These are phyloP conservation scores for Strongylocentrotus purpuratus DNA, from an alignment of 35 echinoderm and acorn worm species.

Conservation along the genomic window DNA sequence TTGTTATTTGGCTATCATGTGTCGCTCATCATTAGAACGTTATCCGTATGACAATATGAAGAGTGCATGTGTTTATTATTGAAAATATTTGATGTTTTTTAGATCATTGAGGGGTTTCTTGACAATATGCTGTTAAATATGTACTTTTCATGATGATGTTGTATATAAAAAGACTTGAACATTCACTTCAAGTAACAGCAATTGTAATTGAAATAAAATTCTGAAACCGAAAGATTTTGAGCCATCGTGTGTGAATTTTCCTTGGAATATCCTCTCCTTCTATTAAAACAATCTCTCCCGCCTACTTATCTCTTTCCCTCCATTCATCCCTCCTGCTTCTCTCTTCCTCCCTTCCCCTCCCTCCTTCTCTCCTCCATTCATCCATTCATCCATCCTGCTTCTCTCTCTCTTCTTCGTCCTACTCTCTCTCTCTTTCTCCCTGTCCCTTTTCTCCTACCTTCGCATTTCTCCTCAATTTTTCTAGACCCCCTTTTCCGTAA, in stretches of 20 bases:
- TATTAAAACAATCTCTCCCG: too few species aligned
- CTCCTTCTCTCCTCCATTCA: not conserved
- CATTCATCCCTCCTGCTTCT: not conserved
- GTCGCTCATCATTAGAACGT: not conserved
- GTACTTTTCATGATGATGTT: not conserved
- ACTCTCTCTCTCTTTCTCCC: not conserved
- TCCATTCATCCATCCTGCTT: too few species aligned
- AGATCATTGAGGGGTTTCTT: not conserved
- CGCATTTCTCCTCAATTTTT: too few species aligned
- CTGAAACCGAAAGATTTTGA: not conserved
- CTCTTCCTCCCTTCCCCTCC: not conserved
- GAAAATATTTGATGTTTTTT: not conserved
- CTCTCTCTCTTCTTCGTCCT: not conserved
- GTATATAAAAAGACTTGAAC: constrained; percentile 10
- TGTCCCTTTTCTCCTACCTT: too few species aligned
- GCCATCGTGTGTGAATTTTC: too few species aligned
- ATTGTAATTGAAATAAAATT: constrained; percentile 3
- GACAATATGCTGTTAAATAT: not conserved
- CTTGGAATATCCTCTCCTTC: too few species aligned
- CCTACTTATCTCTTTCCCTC: too few species aligned
- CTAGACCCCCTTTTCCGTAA: too few species aligned
- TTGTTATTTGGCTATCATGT: not conserved
- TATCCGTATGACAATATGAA: not conserved
- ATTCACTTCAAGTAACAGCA: not conserved
- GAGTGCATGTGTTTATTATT: not conserved